A percentile compares a stretch with the other conserved stretches of the same genome.
These are phyloP conservation scores for Strix occidentalis DNA, from an alignment of 2,797 vertebrate genomes.

Conservation along the genomic window DNA sequence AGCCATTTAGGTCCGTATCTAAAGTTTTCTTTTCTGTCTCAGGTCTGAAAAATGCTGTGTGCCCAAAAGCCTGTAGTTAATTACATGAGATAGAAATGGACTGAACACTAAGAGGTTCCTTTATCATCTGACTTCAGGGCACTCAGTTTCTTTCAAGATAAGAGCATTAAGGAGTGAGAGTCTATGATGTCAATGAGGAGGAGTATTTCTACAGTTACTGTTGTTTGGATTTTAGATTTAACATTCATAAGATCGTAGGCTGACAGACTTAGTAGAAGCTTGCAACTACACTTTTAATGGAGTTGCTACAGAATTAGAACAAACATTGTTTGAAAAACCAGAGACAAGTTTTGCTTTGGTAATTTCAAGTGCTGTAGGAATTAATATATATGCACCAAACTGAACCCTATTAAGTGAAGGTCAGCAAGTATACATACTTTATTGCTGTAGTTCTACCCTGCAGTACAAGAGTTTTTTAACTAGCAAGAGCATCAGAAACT, in stretches of 20 bases:
- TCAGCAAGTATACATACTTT: slow-evolving; percentile 4
- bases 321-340: slow-evolving; percentile 51
- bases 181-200: background rate
- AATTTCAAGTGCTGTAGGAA: slow-evolving; percentile 51
- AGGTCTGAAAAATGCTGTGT: background rate
- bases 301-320: slow-evolving; percentile 5
- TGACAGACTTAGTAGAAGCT: background rate
- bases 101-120: background rate
- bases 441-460: background rate
- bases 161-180: background rate
- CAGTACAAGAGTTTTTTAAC: slow-evolving; percentile 41
- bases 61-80: background rate
- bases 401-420: slow-evolving; percentile 41
- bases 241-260: background rate
- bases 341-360: slow-evolving; percentile 23
- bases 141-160: background rate
- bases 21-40: background rate
- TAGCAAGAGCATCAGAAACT: slow-evolving; percentile 43
- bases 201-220: background rate
- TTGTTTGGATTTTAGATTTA: background rate
- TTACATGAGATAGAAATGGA: background rate
- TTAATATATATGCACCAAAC: background rate
- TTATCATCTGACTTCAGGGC: background rate
- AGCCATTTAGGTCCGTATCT: background rate
- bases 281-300: background rate